A percentile compares a stretch with the other conserved stretches of the same genome.
These are phyloP conservation scores for Zonitis immaculata DNA, from an alignment of 2,888 invertebrate species.

Conservation along the genomic window DNA sequence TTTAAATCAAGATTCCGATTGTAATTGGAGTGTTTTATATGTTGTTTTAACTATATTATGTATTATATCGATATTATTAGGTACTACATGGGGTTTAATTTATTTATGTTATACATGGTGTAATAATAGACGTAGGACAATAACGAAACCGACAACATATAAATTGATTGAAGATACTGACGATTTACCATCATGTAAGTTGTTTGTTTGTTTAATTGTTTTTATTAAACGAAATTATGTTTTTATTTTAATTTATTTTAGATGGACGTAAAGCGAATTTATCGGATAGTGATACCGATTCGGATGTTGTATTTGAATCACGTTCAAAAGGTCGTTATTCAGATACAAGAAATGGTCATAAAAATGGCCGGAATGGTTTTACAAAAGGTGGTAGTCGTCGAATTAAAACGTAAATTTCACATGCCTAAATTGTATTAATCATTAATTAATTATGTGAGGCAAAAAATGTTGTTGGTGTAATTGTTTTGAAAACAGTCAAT, in stretches of 20 bases:
- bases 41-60: constrained; percentile 72
- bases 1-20: constrained; percentile 49
- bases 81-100: constrained; percentile 60
- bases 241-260: no score
- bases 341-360: constrained; percentile 56
- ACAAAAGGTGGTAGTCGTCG: constrained; percentile 52
- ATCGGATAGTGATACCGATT: constrained; percentile 78
- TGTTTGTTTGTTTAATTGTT: background rate
- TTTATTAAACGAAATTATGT: no score
- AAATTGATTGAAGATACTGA: constrained; percentile 64
- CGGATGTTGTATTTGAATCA: constrained; percentile 78
- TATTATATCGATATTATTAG: constrained; percentile 53
- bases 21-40: constrained; percentile 92
- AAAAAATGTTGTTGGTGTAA: no score
- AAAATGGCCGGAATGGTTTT: constrained; percentile 54
- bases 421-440: no score
- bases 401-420: constrained; percentile 56
- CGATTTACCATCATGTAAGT: constrained; percentile 21
- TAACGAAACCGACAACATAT: constrained; percentile 60
- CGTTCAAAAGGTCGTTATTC: constrained; percentile 56
- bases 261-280: constrained; percentile 58
- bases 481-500: no score
- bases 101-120: constrained; percentile 59
- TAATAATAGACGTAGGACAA: constrained; percentile 48
- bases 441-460: no score